Base-by-base conservation (phyloP, 2,113 vertebrate genomes). In the Xyliphius kryptos region DNA sequence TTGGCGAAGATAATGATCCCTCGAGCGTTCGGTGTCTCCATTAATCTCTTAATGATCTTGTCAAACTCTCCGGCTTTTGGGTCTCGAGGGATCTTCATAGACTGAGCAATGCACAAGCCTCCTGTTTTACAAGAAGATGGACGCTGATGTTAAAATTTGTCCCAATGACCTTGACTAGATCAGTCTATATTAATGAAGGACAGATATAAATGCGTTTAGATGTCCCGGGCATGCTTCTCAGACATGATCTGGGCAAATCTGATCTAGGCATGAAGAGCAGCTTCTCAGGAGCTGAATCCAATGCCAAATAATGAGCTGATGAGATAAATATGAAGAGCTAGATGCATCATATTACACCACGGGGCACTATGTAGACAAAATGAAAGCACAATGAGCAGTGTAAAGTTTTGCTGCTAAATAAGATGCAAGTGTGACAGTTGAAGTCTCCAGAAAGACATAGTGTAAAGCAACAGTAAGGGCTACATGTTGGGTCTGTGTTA, bases 1-100 rank as follows among this genome's bases (percentile, higher is more conserved):
- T 81, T 88, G 65, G 88, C 88, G 3, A 90, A 90, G 64, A 89
- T 87, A 73, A 90, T 88, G 77, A 90, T 82, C 26, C 84, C 88
- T 0, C 88, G 76, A 8, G 88, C 88, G 0, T 85, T 89, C n/a
- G 88, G 83, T 0, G 86, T 89, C 74, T 90, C 88, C 83, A 89
- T 85, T 52, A 90, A 80, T 55, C 88, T 78, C 59, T 69, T 76
- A 77, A 90, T 85, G 41, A 89, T 72, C 74, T 89, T 89, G 69
- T 85, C 76, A 70, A 89, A 90, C 61, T 89, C 86, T 14, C 88
- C 88, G 0, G 79, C 81, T 73, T 81, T 88, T 2, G 88, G 88
- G 54, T 90, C 88, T 49, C 88, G 76, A 2, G 88, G 88, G 59
- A 89, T 89, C 81, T 89, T 89, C 73, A 88, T 77, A 20, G 86